Evolutionary conservation across 2,888 invertebrate genomes (phyloP).

Genomic region (Eumacrocentrus americanus): DNA sequence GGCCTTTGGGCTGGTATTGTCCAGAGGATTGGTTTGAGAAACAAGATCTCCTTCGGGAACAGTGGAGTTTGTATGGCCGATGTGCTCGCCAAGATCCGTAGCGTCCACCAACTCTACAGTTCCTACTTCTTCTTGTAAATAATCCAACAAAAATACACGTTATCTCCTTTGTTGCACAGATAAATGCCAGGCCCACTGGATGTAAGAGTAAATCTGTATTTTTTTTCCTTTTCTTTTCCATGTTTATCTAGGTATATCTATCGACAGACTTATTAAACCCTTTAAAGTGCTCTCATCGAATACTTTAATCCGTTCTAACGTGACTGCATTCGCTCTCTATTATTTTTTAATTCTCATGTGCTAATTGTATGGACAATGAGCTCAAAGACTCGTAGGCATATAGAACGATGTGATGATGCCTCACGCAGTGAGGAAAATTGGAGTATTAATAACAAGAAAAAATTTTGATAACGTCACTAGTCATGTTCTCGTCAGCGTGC

Average conservation of each 20-base stretch:
- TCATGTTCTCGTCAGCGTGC: too few relatives aligned
- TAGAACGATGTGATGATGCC: too few relatives aligned
- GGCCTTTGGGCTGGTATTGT: slow-evolving; percentile 50
- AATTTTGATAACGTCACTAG: neutral
- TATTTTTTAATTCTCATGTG: neutral
- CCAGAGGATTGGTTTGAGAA: slow-evolving; percentile 49
- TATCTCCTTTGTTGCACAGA: slow-evolving; percentile 31
- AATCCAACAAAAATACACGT: slow-evolving; percentile 36
- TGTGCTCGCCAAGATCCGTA: slow-evolving; percentile 52
- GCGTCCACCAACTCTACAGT: slow-evolving; percentile 56
- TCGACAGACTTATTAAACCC: neutral
- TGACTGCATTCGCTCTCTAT: neutral
- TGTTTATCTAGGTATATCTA: neutral
- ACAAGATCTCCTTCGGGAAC: slow-evolving; percentile 48
- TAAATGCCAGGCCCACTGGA: slow-evolving; percentile 28
- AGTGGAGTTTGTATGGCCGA: slow-evolving; percentile 43
- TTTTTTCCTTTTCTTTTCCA: neutral
- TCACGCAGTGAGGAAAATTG: too few relatives aligned
- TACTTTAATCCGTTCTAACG: neutral
- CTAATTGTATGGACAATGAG: too few relatives aligned
- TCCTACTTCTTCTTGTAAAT: slow-evolving; percentile 49
- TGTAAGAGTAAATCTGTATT: slow-evolving; percentile 29
- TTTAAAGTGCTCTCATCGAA: neutral
- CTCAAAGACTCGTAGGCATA: too few relatives aligned
- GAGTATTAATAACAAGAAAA: neutral